Evolutionary conservation across 1,140 invertebrate species (phyloP), one percentile per base, ranked within the genome.

Genomic region (Drosophila murphyi): DNA sequence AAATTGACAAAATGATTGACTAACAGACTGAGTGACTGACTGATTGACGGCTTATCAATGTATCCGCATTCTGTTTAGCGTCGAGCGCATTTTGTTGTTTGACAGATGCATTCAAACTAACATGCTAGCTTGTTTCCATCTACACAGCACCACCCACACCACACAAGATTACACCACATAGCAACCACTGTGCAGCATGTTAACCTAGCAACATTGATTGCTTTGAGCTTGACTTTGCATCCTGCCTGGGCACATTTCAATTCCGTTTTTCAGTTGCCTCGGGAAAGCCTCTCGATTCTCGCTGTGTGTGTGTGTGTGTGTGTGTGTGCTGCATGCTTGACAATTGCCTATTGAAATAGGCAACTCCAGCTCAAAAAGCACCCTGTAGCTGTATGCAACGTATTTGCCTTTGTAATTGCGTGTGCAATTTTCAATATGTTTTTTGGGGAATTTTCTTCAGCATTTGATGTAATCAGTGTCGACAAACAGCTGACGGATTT

Each of bases 21-120:
- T 51, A 48, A 62, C 57, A n/a, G 67, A 35, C 41, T 48, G 50
- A 63, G 2, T 69, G 65, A 68, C 59, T 75, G 77, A 74, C 45
- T 64, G 65, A 62, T 45, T 55, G 72, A 65, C 67, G 63, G 72
- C 52, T 34, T 81, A 65, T 78, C 77, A 75, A 59, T 82, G 20
- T 20, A 54, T 47, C 62, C 43, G 39, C 57, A n/a, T 43, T 20
- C 20, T 51, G 31, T 7, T 35, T 20, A 31, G 43, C 54, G 31
- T 45, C 48, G 63, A 83, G 72, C 69, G 81, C 77, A 62, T 74
- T 85, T 71, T 59, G 47, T 59, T 82, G 74, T 77, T 76, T 77
- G 78, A 50, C 64, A 73, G 64, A 29, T 5, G 52, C 50, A 43
- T 43, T n/a, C 10, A 43, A 43, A n/a, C 39, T 43, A 20, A 20